These are phyloP conservation scores for Morpho achilles DNA, from an alignment of 2,888 invertebrate species.

Conservation along the genomic window DNA sequence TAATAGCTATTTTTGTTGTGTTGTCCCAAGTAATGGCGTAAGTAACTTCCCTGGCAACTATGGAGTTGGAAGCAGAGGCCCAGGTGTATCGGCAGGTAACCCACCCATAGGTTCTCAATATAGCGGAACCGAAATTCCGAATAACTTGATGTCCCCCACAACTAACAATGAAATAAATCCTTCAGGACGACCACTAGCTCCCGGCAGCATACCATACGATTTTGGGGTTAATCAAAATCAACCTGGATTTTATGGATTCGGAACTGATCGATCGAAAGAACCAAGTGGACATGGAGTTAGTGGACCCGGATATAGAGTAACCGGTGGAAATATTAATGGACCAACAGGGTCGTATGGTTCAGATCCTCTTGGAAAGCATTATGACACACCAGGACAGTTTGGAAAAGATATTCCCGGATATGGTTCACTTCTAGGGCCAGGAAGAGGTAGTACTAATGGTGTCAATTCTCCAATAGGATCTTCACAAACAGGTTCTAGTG, in stretches of 20 bases:
- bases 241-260: not conserved
- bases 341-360: not conserved
- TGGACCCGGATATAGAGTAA: not conserved
- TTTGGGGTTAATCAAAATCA: constrained; percentile 1
- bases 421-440: not conserved
- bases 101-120: not conserved
- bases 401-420: constrained; percentile 2
- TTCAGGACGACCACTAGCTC: not conserved
- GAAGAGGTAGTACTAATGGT: not conserved
- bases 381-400: not conserved
- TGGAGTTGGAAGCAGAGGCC: constrained; percentile 7
- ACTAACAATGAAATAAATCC: not conserved
- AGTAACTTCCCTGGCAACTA: constrained; percentile 14
- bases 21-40: constrained; percentile 23
- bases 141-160: constrained; percentile 6
- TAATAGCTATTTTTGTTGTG: constrained; percentile 29
- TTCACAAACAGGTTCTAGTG: constrained; percentile 8
- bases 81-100: not conserved
- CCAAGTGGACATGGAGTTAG: not conserved
- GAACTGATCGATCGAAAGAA: not conserved
- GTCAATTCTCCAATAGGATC: not conserved
- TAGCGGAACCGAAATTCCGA: constrained; percentile 7
- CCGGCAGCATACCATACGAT: constrained; percentile 8
- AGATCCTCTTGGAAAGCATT: not conserved
- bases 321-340: not conserved